Percentiles rank a stretch among this genome's conserved stretches.
These are phyloP conservation scores for Sarcophaga peregrina DNA, from an alignment of 1,140 invertebrate genomes.

Conservation along the genomic window DNA sequence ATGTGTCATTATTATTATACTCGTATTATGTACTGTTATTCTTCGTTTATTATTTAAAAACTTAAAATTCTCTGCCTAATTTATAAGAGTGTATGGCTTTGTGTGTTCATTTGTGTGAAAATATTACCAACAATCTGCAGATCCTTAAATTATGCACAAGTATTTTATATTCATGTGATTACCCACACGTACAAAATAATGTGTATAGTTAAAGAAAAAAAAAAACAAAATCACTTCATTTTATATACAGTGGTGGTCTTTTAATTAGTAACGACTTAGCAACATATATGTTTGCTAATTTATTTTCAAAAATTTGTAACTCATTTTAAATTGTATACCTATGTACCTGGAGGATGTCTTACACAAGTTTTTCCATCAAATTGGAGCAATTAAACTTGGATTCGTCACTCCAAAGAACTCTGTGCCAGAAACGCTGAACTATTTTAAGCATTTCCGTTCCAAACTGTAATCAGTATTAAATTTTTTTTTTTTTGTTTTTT, in stretches of 20 bases:
- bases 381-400: too few species aligned
- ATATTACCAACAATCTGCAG: background rate
- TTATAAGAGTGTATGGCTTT: background rate
- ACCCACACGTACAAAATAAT: background rate
- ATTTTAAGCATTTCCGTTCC: too few species aligned
- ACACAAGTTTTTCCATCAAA: too few species aligned
- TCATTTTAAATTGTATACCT: too few species aligned
- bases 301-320: too few species aligned
- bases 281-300: too few species aligned
- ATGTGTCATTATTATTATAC: background rate
- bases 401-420: too few species aligned
- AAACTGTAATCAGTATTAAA: too few species aligned
- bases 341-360: too few species aligned
- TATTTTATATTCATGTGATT: background rate
- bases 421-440: too few species aligned
- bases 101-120: background rate
- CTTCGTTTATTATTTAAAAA: background rate
- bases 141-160: conserved; percentile 29
- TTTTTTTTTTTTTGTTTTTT: too few species aligned
- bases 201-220: background rate
- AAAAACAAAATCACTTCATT: background rate
- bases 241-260: background rate
- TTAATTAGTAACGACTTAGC: too few species aligned
- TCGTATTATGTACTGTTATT: background rate
- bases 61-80: background rate